These are phyloP conservation scores for Capitulum mitella DNA, from an alignment of 2,888 invertebrate species.

Conservation along the genomic window DNA sequence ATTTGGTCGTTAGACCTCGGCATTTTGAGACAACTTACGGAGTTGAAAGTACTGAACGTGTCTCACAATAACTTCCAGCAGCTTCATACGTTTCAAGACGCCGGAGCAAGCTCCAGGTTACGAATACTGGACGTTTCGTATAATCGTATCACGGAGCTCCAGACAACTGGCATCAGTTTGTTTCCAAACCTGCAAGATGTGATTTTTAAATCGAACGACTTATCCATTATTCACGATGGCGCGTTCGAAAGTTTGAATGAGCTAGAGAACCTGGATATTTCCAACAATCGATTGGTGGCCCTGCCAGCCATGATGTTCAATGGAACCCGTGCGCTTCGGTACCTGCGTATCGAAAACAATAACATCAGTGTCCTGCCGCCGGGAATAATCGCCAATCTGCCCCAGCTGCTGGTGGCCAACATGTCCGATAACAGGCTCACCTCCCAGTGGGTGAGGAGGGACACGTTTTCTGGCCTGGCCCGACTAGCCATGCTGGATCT, in stretches of 20 bases:
- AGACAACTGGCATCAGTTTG: not conserved
- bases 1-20: not conserved
- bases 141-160: not conserved
- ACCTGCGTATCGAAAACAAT: constrained; percentile 85
- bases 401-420: constrained; percentile 71
- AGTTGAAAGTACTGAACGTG: not conserved
- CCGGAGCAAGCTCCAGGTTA: not conserved
- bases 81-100: not conserved
- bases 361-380: constrained; percentile 78
- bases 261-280: constrained; percentile 71
- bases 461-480: constrained; percentile 78
- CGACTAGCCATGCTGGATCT: constrained; percentile 78
- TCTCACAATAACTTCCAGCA: not conserved
- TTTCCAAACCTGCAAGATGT: not conserved
- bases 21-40: not conserved
- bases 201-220: not conserved
- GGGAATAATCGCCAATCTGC: constrained; percentile 74
- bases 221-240: not conserved
- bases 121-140: not conserved
- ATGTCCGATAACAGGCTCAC: constrained; percentile 77
- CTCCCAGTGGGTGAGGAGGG: constrained; percentile 71
- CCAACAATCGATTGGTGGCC: constrained; percentile 71
- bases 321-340: constrained; percentile 53
- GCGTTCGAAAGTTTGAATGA: not conserved
- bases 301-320: constrained; percentile 73